phyloP scores from a whole-genome alignment of 37 sponge, comb jelly and placozoan species.

The Theonella swinhoei region DNA sequence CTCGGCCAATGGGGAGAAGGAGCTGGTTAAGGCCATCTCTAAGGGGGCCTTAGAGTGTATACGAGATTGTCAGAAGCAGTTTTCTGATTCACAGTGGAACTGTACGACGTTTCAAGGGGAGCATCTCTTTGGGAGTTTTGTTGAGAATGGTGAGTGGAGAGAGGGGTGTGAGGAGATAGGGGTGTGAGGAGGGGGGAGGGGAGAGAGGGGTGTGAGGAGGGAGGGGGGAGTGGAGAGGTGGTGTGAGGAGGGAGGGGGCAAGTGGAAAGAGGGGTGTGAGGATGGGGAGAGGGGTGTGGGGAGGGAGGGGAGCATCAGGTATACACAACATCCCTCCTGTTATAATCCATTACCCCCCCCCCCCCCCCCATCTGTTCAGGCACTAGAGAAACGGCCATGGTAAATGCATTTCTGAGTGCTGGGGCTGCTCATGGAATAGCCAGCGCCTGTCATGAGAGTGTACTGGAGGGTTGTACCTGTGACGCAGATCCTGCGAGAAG shows the following conservation, averaged over 20 bases:
- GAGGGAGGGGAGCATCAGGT: neutral
- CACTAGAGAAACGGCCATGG: constrained; percentile 59
- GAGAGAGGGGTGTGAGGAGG: neutral
- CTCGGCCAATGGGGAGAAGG: neutral
- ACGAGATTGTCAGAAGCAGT: constrained; percentile 46
- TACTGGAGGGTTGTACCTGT: constrained; percentile 43
- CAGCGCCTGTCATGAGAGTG: constrained; percentile 22
- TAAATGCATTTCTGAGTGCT: constrained; percentile 42
- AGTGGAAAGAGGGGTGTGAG: neutral
- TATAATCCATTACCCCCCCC: neutral
- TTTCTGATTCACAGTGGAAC: constrained; percentile 52
- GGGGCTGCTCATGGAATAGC: constrained; percentile 28
- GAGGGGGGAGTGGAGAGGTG: neutral
- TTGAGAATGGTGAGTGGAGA: constrained; percentile 34
- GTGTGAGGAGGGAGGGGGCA: neutral
- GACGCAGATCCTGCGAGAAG: neutral
- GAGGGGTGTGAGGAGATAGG: neutral
- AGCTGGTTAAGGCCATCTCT: constrained; percentile 23
- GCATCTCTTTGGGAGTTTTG: constrained; percentile 52
- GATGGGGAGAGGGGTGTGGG: constrained; percentile 20
- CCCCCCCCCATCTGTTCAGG: constrained; percentile 36
- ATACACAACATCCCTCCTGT: neutral
- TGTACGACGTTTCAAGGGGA: constrained; percentile 56
- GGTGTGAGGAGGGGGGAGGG: neutral
- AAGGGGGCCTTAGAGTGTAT: constrained; percentile 31